Evolutionary conservation across 2,888 invertebrate genomes (phyloP).

Genomic region (Leptopilina myrica): DNA sequence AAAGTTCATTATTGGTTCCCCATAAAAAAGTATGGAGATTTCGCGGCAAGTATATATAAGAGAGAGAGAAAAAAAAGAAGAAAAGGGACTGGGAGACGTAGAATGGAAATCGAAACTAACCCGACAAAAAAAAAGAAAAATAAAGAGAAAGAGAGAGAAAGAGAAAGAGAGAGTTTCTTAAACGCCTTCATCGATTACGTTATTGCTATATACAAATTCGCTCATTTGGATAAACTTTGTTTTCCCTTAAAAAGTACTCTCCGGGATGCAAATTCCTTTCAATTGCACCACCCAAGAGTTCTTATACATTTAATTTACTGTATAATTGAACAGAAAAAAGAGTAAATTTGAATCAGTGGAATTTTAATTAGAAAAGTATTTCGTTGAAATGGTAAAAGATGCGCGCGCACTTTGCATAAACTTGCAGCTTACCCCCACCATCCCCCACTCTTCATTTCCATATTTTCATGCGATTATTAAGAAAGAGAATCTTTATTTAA

Average conservation of each 20-base stretch:
- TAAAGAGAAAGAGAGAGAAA: neutral
- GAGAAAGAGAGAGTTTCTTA: neutral
- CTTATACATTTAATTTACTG: conserved; percentile 10
- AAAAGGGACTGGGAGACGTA: conserved; percentile 42
- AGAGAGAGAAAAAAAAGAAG: conserved; percentile 55
- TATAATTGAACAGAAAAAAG: neutral
- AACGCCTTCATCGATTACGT: conserved; percentile 37
- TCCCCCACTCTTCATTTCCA: too few species aligned
- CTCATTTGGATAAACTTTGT: conserved; percentile 39
- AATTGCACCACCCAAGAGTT: neutral
- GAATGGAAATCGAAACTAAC: conserved; percentile 38
- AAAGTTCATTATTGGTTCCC: conserved; percentile 76
- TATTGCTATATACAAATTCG: conserved; percentile 35
- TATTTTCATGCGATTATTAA: too few species aligned
- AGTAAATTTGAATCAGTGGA: neutral
- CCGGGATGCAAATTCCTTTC: neutral
- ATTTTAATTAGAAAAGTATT: too few species aligned
- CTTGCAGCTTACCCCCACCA: too few species aligned
- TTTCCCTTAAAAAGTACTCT: conserved; percentile 9
- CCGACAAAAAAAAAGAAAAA: neutral
- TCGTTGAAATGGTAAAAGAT: too few species aligned
- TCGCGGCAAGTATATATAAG: neutral
- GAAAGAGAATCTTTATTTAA: too few species aligned
- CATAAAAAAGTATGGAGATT: conserved; percentile 70
- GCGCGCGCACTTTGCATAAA: too few species aligned